Base-by-base conservation (phyloP, 2,888 invertebrate species). In the Leptinotarsa tumamoca region DNA sequence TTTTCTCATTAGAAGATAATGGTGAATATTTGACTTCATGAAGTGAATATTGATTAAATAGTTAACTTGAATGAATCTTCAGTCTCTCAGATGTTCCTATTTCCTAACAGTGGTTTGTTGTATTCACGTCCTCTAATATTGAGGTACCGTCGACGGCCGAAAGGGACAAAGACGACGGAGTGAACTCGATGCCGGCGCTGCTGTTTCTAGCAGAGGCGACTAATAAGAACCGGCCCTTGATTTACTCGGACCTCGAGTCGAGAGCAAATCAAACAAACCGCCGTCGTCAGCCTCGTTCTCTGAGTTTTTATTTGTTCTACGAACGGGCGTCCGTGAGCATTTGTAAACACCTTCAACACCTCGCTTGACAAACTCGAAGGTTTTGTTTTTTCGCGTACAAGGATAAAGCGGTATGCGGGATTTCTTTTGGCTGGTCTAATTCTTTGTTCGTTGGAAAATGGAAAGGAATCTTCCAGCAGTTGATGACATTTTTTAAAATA, bases 191-290 rank as follows among this genome's bases (percentile, higher is more conserved):
- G 23, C 23, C 4, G 27, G 15, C 27, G 43, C 43, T 43, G 58
- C 70, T 72, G 72, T 72, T 69, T 69, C 21, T 61, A 51, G 54
- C 73, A 76, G 76, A 52, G 68, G 27, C 68, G 73, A 66, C 76
- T 71, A 74, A 71, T 77, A 71, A 74, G 68, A 58, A 72, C 43
- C 50, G 76, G 76, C 69, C 72, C 76, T 78, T 74, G 72, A 78
- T 78, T 76, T 74, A 72, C 72, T 76, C 51, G 72, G 71, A 73
- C 76, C 71, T 68, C 68, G 21, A 68, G 74, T 73, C 67, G 61
- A 76, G 76, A 70, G 76, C 67, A 78, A 72, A 61, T 76, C 78
- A 78, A 78, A 78, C 78, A 72, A 49, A 71, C 71, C 61, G 73
- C 71, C 52, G 70, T 67, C 58, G 61, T 67, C 56, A 56, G 68